These are phyloP conservation scores for Zaprionus nigranus DNA, from an alignment of 1,140 invertebrate species.

Conservation along the genomic window DNA sequence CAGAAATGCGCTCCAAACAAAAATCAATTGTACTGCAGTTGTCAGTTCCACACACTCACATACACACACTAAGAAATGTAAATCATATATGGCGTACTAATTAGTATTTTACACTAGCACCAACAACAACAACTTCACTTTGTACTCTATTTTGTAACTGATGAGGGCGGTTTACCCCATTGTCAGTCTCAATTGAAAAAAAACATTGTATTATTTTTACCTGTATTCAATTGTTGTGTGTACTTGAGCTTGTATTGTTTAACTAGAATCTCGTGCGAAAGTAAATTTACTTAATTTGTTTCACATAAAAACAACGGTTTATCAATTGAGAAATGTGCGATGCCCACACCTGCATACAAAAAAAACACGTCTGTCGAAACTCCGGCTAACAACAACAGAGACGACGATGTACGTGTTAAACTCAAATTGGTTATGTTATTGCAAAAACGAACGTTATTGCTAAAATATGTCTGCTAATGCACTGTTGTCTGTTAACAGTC, in stretches of 20 bases:
- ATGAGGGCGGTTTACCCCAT: constrained; percentile 32
- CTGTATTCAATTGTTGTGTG: constrained; percentile 9
- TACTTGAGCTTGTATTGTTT: constrained; percentile 6
- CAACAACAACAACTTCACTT: constrained; percentile 33
- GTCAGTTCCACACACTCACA: constrained; percentile 10
- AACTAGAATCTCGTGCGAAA: constrained; percentile 13
- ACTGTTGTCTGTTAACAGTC: background rate
- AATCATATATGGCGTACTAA: background rate
- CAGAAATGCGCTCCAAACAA: constrained; percentile 45
- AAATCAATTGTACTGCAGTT: constrained; percentile 64
- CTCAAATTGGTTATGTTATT: constrained; percentile 45
- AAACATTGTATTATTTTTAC: constrained; percentile 33
- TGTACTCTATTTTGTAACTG: constrained; percentile 64
- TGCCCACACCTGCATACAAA: constrained; percentile 35
- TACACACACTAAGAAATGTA: constrained; percentile 24
- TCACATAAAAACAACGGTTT: constrained; percentile 43
- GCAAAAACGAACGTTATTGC: constrained; percentile 6
- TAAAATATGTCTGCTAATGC: constrained; percentile 8
- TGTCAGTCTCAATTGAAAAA: constrained; percentile 23
- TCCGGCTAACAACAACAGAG: constrained; percentile 37
- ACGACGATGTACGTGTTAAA: constrained; percentile 20
- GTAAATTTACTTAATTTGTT: constrained; percentile 17
- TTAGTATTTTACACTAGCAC: constrained; percentile 18
- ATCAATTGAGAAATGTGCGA: constrained; percentile 36
- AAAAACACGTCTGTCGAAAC: constrained; percentile 44